These are phyloP conservation scores for Lagria hirta DNA, from an alignment of 2,888 invertebrate species.

Conservation along the genomic window DNA sequence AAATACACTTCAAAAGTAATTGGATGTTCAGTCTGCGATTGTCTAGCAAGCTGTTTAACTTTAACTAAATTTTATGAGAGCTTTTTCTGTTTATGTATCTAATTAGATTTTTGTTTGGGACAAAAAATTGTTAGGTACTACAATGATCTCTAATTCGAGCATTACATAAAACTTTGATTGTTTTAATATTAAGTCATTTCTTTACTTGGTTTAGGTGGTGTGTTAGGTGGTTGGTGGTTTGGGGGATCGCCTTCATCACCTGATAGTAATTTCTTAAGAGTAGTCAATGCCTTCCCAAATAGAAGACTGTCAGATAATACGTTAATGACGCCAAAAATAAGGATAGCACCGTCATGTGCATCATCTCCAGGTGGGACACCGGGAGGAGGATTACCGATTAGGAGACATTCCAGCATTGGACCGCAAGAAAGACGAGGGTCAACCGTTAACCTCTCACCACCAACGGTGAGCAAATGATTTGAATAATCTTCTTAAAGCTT, in stretches of 20 bases:
- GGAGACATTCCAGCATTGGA: slow-evolving; percentile 89
- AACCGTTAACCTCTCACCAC: slow-evolving; percentile 82
- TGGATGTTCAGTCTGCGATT: too few species aligned
- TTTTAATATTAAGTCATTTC: slow-evolving; percentile 47
- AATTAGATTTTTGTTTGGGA: too few species aligned
- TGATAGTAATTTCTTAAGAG: slow-evolving; percentile 83
- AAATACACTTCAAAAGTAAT: too few species aligned
- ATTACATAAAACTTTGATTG: too few species aligned
- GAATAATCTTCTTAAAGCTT: background rate
- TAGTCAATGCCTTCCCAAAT: slow-evolving; percentile 77
- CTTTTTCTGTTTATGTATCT: too few species aligned
- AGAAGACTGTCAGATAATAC: slow-evolving; percentile 90
- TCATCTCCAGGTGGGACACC: slow-evolving; percentile 76
- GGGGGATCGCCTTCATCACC: slow-evolving; percentile 82
- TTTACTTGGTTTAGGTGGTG: slow-evolving; percentile 51
- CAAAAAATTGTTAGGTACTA: too few species aligned
- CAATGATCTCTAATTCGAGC: too few species aligned
- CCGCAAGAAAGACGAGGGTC: slow-evolving; percentile 86
- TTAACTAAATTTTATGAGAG: too few species aligned
- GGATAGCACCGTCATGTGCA: slow-evolving; percentile 85
- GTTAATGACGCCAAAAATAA: slow-evolving; percentile 85
- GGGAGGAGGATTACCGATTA: slow-evolving; percentile 76
- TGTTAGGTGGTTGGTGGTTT: slow-evolving; percentile 81
- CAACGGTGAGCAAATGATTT: slow-evolving; percentile 79
- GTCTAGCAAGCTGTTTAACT: too few species aligned